Evolutionary conservation across 2,888 invertebrate genomes (phyloP).

Genomic region (Pterostichus madidus): DNA sequence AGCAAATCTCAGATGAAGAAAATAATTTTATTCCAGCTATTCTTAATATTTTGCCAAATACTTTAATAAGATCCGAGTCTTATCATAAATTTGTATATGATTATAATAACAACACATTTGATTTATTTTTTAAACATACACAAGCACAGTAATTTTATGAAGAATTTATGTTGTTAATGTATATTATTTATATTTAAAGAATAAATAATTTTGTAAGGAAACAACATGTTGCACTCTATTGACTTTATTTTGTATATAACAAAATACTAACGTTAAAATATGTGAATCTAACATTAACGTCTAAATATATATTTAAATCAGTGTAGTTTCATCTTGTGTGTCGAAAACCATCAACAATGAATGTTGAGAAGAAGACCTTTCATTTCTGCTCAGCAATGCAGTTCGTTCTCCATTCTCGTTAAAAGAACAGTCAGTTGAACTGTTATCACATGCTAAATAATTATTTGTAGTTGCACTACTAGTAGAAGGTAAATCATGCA

Average conservation of each 20-base stretch:
- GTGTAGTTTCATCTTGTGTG: slow-evolving; percentile 91
- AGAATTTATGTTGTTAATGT: background rate
- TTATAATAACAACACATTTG: slow-evolving; percentile 30
- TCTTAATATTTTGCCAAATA: slow-evolving; percentile 51
- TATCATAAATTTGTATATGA: slow-evolving; percentile 28
- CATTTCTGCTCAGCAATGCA: slow-evolving; percentile 81
- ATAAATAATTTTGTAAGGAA: slow-evolving; percentile 32
- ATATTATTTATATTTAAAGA: slow-evolving; percentile 21
- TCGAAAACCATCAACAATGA: slow-evolving; percentile 88
- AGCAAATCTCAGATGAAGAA: slow-evolving; percentile 3
- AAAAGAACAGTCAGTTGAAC: slow-evolving; percentile 81
- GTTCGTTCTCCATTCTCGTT: slow-evolving; percentile 85
- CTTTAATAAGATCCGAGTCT: background rate
- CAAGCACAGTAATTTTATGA: background rate
- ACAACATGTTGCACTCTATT: background rate
- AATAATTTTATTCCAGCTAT: slow-evolving; percentile 30
- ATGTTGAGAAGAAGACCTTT: slow-evolving; percentile 86
- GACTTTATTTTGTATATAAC: slow-evolving; percentile 12
- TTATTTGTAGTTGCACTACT: slow-evolving; percentile 78
- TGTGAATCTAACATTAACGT: background rate
- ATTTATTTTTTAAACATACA: slow-evolving; percentile 22
- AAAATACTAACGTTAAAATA: slow-evolving; percentile 10
- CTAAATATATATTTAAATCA: slow-evolving; percentile 80
- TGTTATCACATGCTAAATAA: slow-evolving; percentile 79
- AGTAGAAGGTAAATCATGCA: slow-evolving; percentile 80